phyloP scores from a whole-genome alignment of 2,113 vertebrate species.

The Felis catus region F.catus_Fca126_mat1.0 CM031423.1:5242001-5242500 shows the following conservation, averaged over 20 bases:
- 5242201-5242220: neutral
- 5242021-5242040: neutral
- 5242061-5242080: neutral
- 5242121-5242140: conserved; percentile 39
- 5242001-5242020: neutral
- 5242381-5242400: neutral
- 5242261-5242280: neutral
- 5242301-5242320: conserved; percentile 33
- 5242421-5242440: neutral
- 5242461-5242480: conserved; percentile 83
- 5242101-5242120: neutral
- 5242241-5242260: neutral
- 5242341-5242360: neutral
- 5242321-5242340: neutral
- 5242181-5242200: too few relatives aligned
- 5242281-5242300: neutral
- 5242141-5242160: neutral
- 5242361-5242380: neutral
- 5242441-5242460: conserved; percentile 8
- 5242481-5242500: conserved; percentile 59
- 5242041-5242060: neutral
- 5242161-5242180: neutral
- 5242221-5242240: neutral
- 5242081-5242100: neutral
- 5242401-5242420: neutral